phyloP scores from a whole-genome alignment of 2,888 invertebrate species.

The Phalera bucephala region DNA sequence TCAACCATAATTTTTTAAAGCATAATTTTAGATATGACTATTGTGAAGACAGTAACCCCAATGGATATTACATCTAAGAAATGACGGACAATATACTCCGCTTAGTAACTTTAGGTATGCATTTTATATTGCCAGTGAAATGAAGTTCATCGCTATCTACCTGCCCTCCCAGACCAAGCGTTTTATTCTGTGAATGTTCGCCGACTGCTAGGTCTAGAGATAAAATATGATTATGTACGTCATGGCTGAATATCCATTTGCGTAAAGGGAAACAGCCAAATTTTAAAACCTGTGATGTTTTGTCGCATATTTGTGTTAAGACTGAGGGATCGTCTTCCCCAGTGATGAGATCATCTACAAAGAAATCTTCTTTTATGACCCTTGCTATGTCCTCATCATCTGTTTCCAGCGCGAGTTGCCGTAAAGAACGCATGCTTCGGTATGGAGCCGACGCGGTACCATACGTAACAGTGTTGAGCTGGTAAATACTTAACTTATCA shows the following conservation, averaged over 20 bases:
- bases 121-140: slow-evolving; percentile 7
- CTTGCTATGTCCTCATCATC: background rate
- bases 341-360: slow-evolving; percentile 7
- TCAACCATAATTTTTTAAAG: slow-evolving; percentile 11
- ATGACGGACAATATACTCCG: slow-evolving; percentile 13
- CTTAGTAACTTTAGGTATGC: slow-evolving; percentile 6
- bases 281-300: slow-evolving; percentile 2
- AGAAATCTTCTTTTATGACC: slow-evolving; percentile 4
- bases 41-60: slow-evolving; percentile 11
- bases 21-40: slow-evolving; percentile 10
- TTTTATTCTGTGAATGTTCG: slow-evolving; percentile 7
- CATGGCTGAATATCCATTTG: slow-evolving; percentile 11
- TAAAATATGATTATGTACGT: background rate
- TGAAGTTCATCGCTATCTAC: slow-evolving; percentile 8
- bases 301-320: slow-evolving; percentile 1
- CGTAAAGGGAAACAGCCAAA: slow-evolving; percentile 16
- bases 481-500: background rate
- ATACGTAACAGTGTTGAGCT: background rate
- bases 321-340: slow-evolving; percentile 1
- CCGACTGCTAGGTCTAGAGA: slow-evolving; percentile 1
- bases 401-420: slow-evolving; percentile 1
- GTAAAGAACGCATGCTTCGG: slow-evolving; percentile 5
- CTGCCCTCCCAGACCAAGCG: slow-evolving; percentile 14
- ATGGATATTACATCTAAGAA: slow-evolving; percentile 16
- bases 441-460: slow-evolving; percentile 5